Evolutionary conservation across 2,888 invertebrate species (phyloP).

Genomic region (Hirtodrosophila histrioides): DNA sequence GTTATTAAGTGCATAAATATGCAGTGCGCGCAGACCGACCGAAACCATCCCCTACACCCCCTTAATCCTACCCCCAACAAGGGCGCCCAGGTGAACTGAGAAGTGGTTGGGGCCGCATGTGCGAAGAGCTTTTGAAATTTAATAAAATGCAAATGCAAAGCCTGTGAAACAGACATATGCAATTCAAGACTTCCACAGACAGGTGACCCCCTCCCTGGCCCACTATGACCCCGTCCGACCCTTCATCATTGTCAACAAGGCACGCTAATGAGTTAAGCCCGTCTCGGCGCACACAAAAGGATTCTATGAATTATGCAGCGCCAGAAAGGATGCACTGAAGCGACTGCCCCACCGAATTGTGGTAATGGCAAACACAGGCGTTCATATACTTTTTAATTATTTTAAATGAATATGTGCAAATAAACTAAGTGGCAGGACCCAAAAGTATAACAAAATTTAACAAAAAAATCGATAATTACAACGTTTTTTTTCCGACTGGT

Average conservation of each 20-base stretch:
- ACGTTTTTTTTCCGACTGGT: conserved; percentile 42
- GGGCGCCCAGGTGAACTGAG: conserved; percentile 61
- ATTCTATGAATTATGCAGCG: conserved; percentile 66
- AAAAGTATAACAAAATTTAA: conserved; percentile 7
- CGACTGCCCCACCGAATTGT: conserved; percentile 59
- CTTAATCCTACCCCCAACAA: conserved; percentile 41
- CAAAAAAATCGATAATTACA: conserved; percentile 64
- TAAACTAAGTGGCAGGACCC: conserved; percentile 33
- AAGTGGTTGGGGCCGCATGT: conserved; percentile 39
- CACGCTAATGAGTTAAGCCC: conserved; percentile 71
- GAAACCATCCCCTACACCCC: not conserved
- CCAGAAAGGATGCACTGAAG: conserved; percentile 61
- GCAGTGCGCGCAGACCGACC: conserved; percentile 54
- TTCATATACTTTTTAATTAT: conserved; percentile 58
- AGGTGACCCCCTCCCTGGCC: conserved; percentile 33
- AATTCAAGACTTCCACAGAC: conserved; percentile 44
- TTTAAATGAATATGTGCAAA: conserved; percentile 65
- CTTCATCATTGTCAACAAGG: conserved; percentile 25
- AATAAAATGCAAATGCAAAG: conserved; percentile 77
- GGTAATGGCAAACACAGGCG: conserved; percentile 55
- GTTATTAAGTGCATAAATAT: conserved; percentile 81
- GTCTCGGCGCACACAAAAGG: conserved; percentile 34
- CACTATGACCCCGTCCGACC: not conserved
- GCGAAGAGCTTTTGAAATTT: conserved; percentile 74
- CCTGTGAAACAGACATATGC: conserved; percentile 62